phyloP scores from a whole-genome alignment of 2,888 invertebrate genomes.

The Tenthredo amoena region DNA sequence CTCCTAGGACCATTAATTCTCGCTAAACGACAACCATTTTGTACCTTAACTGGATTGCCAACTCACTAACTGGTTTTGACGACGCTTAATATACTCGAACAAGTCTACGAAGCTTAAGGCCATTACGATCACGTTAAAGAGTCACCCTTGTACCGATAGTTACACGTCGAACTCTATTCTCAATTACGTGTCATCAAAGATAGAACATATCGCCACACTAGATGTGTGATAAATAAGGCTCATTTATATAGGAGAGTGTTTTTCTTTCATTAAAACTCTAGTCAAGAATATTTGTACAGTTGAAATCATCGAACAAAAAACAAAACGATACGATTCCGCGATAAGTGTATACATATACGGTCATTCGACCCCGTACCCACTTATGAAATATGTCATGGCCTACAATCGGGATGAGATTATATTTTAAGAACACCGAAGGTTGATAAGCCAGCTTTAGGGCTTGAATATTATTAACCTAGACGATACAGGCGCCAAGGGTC shows the following conservation, averaged over 20 bases:
- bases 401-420: conserved; percentile 33
- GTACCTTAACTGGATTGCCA: conserved; percentile 78
- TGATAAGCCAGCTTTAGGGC: conserved; percentile 3
- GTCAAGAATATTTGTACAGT: neutral
- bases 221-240: neutral
- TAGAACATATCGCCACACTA: neutral
- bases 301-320: neutral
- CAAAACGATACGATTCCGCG: conserved; percentile 13
- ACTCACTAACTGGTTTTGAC: conserved; percentile 77
- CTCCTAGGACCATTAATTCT: conserved; percentile 77
- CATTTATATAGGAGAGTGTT: neutral
- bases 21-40: conserved; percentile 78
- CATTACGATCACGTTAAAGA: conserved; percentile 42
- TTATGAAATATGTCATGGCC: conserved; percentile 51
- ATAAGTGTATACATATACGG: conserved; percentile 13
- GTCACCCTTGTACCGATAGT: conserved; percentile 17
- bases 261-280: neutral
- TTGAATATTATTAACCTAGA: conserved; percentile 20
- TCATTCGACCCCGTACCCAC: conserved; percentile 36
- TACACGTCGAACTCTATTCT: neutral
- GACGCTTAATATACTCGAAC: conserved; percentile 63
- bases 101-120: conserved; percentile 37
- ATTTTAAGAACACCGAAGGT: conserved; percentile 26
- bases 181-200: neutral
- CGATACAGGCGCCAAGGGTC: neutral